Conservation (phyloP, 2,113 vertebrate genomes). For the Carassius gibelio region DNA sequence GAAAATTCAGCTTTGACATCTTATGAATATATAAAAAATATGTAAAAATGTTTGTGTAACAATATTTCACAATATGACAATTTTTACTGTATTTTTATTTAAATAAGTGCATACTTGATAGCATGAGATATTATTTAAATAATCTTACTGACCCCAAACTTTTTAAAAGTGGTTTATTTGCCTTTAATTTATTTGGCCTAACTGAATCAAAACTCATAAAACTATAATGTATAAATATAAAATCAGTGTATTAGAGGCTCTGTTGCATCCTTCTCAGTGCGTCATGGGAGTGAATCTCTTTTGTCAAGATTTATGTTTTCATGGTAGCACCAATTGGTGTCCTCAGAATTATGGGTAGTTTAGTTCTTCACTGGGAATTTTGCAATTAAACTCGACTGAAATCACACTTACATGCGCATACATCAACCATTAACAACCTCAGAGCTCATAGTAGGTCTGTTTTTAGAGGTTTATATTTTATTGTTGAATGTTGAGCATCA, state of each 20-base stretch:
- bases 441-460: neutral
- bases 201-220: too few relatives aligned
- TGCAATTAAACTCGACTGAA: conserved; percentile 1
- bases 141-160: too few relatives aligned
- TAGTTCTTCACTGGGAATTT: conserved; percentile 16
- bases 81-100: too few relatives aligned
- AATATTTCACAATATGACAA: too few relatives aligned
- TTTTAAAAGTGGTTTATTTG: too few relatives aligned
- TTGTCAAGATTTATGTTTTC: neutral
- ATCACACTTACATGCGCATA: neutral
- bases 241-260: too few relatives aligned
- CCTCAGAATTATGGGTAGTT: neutral
- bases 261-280: too few relatives aligned
- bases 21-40: neutral
- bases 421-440: conserved; percentile 1
- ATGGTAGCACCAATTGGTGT: neutral
- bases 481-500: neutral
- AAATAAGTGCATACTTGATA: too few relatives aligned
- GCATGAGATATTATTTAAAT: too few relatives aligned
- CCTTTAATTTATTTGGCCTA: too few relatives aligned
- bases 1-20: neutral
- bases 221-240: too few relatives aligned
- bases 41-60: too few relatives aligned
- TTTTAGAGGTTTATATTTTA: neutral
- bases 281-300: neutral